Base-by-base conservation (phyloP, 1,140 invertebrate species). In the Drosophila virilis region DNA sequence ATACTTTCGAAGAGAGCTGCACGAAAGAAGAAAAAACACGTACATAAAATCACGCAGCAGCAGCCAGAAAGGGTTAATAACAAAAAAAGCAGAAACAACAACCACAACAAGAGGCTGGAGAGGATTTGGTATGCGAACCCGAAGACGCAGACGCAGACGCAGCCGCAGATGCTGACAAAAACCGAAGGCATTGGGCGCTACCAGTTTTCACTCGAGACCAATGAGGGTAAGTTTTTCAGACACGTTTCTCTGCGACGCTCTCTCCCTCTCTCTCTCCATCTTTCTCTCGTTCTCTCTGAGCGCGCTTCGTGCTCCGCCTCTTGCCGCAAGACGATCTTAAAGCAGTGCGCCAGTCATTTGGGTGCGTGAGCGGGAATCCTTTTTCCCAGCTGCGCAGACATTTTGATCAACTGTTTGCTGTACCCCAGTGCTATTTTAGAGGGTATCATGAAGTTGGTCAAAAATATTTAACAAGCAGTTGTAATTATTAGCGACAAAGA, bases 21-120 rank as follows among this genome's bases (percentile, higher is more conserved):
- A 9, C 38, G 38, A 12, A 12, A 40, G 9, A 40, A 40, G 9
- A 40, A 71, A 79, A 68, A 81, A 77, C 77, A 69, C 61, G 78
- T 52, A 73, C 80, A 83, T 74, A 68, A 72, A 77, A 84, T 84
- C 80, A 84, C 80, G 79, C 79, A 72, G 59, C 77, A 43, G 65
- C 43, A 17, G 42, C 40, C 35, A 33, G 50, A 85, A 85, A 80
- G 82, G 82, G 82, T 86, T 86, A 75, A 77, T 74, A 83, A 54
- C n/a, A n/a, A 65, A 37, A 68, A 32, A 52, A 57, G 59, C 48
- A 28, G 12, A 7, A 17, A 22, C 7, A 45, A 57, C 17, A 48
- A 48, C 38, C 55, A 48, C 8, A 51, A 52, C 28, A 0, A 12
- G 43, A 45, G 59, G 52, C 57, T 33, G 57, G 64, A 66, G 59